A percentile compares a stretch with the other conserved stretches of the same genome.
phyloP scores from a whole-genome alignment of 2,113 vertebrate species.

The Cephalopholis sonnerati region DNA sequence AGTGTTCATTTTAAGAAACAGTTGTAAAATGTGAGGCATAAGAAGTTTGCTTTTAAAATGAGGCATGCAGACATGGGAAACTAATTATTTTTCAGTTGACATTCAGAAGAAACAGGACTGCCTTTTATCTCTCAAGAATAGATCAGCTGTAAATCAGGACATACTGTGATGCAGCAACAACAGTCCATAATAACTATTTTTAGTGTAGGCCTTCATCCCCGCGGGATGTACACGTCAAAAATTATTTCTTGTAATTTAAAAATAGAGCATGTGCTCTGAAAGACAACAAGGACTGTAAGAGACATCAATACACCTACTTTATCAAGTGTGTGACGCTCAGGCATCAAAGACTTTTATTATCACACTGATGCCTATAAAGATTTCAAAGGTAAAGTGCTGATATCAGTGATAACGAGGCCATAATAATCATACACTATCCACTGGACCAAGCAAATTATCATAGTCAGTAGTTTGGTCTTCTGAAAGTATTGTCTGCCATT shows the following conservation, averaged over 20 bases:
- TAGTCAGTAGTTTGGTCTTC: neutral
- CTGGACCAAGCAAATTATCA: neutral
- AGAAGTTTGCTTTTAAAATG: too few species aligned
- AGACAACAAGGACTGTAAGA: neutral
- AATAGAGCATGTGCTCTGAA: neutral
- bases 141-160: neutral
- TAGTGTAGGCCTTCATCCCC: neutral
- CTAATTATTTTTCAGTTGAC: neutral
- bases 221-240: neutral
- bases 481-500: neutral
- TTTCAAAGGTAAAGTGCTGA: neutral
- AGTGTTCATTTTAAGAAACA: neutral
- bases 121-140: neutral
- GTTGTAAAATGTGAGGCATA: neutral
- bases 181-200: neutral
- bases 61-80: neutral
- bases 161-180: neutral
- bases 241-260: neutral
- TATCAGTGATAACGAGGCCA: neutral
- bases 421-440: too few species aligned
- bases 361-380: neutral
- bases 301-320: neutral
- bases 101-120: neutral
- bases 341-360: conserved; percentile 1
- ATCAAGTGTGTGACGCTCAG: neutral